A percentile compares a stretch with the other conserved stretches of the same genome.
Conservation (phyloP, 2,113 vertebrate genomes). For the Rana temporaria region DNA sequence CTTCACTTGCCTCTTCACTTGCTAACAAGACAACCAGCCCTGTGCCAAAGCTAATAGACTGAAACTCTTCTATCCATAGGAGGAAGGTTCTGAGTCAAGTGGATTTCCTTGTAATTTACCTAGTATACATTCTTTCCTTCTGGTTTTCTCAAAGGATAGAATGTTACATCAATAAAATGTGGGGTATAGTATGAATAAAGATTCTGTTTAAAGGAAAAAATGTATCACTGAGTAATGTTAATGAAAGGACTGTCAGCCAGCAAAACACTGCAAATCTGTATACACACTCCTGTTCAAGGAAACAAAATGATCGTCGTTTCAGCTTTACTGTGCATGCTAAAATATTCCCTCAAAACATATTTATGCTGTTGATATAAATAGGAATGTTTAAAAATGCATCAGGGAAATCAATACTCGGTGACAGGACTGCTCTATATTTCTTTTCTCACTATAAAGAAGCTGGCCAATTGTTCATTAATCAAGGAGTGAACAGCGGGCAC, state of each 20-base stretch:
- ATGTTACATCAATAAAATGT: too few relatives aligned
- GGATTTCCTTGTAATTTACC: too few relatives aligned
- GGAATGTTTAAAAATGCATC: conserved; percentile 40
- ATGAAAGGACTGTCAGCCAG: not conserved
- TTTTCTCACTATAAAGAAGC: conserved; percentile 10
- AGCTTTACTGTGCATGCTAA: conserved; percentile 24
- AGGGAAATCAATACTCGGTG: conserved; percentile 41
- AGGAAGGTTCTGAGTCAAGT: too few relatives aligned
- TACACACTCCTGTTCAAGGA: not conserved
- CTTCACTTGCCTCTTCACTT: too few relatives aligned
- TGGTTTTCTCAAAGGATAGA: too few relatives aligned
- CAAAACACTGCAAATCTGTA: conserved; percentile 10
- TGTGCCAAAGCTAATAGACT: too few relatives aligned
- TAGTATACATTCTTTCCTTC: too few relatives aligned
- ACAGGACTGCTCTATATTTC: conserved; percentile 29
- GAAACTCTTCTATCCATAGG: too few relatives aligned
- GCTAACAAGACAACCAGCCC: too few relatives aligned
- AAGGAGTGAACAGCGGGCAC: conserved; percentile 16
- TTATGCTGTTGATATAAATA: conserved; percentile 40
- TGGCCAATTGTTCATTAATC: conserved; percentile 38
- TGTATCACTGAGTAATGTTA: not conserved
- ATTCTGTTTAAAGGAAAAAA: too few relatives aligned
- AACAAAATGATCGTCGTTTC: not conserved
- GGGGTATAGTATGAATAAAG: too few relatives aligned
- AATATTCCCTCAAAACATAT: conserved; percentile 38